These are phyloP conservation scores for Hypocryptadius cinnamomeus DNA, from an alignment of 2,113 vertebrate species.

Conservation along the genomic window DNA sequence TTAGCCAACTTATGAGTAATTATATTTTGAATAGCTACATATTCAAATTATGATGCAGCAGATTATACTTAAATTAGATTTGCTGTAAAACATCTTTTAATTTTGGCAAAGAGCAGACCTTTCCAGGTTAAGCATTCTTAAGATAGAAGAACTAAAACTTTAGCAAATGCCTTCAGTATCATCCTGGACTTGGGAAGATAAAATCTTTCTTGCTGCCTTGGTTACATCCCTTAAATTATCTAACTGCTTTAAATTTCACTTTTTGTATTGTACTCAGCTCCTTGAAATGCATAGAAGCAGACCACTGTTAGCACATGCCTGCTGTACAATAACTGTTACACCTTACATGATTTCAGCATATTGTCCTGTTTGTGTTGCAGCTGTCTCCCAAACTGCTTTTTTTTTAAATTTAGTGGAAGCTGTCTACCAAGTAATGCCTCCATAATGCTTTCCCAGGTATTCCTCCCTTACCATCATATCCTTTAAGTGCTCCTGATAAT, in stretches of 20 bases:
- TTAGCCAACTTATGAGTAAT: background rate
- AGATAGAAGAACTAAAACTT: background rate
- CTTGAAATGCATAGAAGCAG: background rate
- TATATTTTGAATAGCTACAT: background rate
- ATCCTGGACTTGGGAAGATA: background rate
- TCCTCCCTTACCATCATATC: background rate
- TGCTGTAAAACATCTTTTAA: background rate
- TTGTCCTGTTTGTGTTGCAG: background rate
- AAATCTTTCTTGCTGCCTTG: background rate
- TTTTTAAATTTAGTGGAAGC: background rate
- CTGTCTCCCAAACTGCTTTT: background rate
- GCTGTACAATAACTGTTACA: background rate
- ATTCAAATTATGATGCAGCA: background rate
- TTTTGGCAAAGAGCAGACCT: background rate
- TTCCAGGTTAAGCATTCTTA: background rate
- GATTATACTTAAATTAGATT: background rate
- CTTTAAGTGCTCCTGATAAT: background rate
- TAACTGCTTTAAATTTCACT: background rate
- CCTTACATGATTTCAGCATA: background rate
- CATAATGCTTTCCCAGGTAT: background rate
- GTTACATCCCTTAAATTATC: background rate
- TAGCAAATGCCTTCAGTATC: background rate
- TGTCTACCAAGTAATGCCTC: background rate
- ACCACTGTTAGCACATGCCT: background rate
- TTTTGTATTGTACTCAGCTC: background rate